Conservation (phyloP, 2,888 invertebrate species). For the Buathra laborator region DNA sequence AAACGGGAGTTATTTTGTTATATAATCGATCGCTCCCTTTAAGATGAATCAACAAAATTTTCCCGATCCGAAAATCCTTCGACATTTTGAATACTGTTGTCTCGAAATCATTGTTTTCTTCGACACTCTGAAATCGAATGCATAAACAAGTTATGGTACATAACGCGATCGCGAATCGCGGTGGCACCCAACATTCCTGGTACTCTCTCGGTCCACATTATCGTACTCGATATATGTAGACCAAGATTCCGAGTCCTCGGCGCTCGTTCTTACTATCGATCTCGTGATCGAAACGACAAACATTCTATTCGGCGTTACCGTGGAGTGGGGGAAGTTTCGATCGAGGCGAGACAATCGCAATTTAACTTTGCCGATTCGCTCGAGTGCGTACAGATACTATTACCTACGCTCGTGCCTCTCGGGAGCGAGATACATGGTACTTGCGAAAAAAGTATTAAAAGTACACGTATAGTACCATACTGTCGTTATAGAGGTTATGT, state of each 20-base stretch:
- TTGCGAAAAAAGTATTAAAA: conserved; percentile 1
- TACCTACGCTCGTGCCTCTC: background rate
- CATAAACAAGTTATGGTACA: conserved; percentile 36
- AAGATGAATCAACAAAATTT: background rate
- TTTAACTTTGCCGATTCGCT: conserved; percentile 50
- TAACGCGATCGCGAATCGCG: conserved; percentile 14
- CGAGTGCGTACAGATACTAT: conserved; percentile 40
- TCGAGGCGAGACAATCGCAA: conserved; percentile 57
- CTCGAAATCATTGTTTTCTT: background rate
- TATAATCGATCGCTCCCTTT: too few relatives aligned
- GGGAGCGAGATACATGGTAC: background rate
- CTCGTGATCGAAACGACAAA: conserved; percentile 35
- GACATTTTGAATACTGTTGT: background rate
- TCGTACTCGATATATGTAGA: background rate
- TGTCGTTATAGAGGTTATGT: conserved; percentile 41
- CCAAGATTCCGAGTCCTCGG: background rate
- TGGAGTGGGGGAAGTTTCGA: conserved; percentile 20
- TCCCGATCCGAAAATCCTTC: conserved; percentile 1
- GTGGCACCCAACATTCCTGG: conserved; percentile 22
- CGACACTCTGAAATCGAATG: conserved; percentile 40
- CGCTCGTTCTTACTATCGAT: background rate
- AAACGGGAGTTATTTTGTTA: too few relatives aligned
- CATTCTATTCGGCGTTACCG: conserved; percentile 12
- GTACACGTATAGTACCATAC: conserved; percentile 39
- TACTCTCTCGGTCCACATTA: conserved; percentile 2